Evolutionary conservation across 2,113 vertebrate genomes (phyloP).

Genomic region (Hippocampus guttulatus): DNA sequence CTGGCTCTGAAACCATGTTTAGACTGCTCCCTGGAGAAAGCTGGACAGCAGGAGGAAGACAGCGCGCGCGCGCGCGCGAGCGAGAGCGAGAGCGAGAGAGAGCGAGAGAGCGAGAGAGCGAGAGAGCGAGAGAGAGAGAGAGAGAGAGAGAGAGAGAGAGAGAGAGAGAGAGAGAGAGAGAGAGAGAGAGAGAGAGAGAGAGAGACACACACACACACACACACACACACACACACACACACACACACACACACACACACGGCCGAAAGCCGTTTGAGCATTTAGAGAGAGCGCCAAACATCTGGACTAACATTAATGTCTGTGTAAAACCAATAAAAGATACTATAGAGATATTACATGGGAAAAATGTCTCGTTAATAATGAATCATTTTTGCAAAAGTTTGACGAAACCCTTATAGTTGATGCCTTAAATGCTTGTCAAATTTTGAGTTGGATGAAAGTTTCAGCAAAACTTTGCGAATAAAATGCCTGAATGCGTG

Average conservation of each 20-base stretch:
- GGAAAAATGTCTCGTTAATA: too few species aligned
- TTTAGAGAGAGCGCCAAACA: not conserved
- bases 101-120: too few species aligned
- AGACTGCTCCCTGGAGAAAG: constrained; percentile 44
- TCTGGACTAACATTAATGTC: not conserved
- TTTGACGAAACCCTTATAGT: not conserved
- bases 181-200: too few species aligned
- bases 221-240: too few species aligned
- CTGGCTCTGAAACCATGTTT: constrained; percentile 43
- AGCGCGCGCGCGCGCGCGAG: constrained; percentile 3
- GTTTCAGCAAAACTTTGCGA: not conserved
- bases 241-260: too few species aligned
- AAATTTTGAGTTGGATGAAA: not conserved
- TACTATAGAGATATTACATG: not conserved
- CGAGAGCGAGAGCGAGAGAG: too few species aligned
- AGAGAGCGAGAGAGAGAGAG: too few species aligned
- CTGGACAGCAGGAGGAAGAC: constrained; percentile 30
- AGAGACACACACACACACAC: too few species aligned
- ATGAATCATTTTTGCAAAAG: not conserved
- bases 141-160: too few species aligned
- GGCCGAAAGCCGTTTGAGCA: too few species aligned
- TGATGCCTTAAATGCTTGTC: not conserved
- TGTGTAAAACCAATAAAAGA: not conserved
- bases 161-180: too few species aligned
- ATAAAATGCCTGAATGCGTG: not conserved